Base-by-base conservation (phyloP, 2,888 invertebrate species). In the Oscheius sp. region DNA sequence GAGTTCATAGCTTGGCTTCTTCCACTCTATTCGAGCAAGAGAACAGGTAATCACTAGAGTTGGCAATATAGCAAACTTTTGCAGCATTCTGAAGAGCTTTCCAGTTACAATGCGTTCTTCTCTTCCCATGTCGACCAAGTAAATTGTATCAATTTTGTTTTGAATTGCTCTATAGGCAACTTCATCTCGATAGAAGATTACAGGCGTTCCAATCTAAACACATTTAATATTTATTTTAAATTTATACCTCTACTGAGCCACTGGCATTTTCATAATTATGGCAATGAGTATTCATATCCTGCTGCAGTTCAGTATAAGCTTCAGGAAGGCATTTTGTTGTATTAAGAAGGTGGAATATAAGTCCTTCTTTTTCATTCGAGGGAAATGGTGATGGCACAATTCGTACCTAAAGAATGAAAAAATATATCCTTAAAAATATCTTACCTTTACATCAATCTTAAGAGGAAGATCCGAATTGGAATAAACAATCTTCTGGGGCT, bases 131-230 rank as follows among this genome's bases (percentile, higher is more conserved):
- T 64, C 64, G 8, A 64, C 34, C 2, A 64, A 50, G 48, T 64
- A 64, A 33, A 64, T 25, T 20, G 64, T 50, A 15, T 64, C 48
- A 15, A 31, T 15, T 3, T 31, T 17, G 6, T 33, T 64, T 33
- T 45, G 64, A n/a, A 48, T 46, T 1, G 48, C 64, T 29, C 64
- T 46, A 31, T 64, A 64, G 46, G 48, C 64, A 17, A 64, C 48
- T 1, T 48, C 15, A 10, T 46, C 15, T 6, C 64, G 31, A 17
- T 29, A 46, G 50, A 64, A 64, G 31, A 64, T 17, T 20, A 64
- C 33, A 12, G 34, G 12, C 2, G 31, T 37, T 2, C 64, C 64
- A 27, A 64, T 50, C 64, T 64, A 25, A 48, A 48, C 8, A 61
- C n/a, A 27, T 6, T 2, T 10, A 61, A 5, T 15, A 45, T n/a